Percentiles rank a stretch among this genome's conserved stretches.
Conservation (phyloP, 2,113 vertebrate genomes). For the Colius striatus region DNA sequence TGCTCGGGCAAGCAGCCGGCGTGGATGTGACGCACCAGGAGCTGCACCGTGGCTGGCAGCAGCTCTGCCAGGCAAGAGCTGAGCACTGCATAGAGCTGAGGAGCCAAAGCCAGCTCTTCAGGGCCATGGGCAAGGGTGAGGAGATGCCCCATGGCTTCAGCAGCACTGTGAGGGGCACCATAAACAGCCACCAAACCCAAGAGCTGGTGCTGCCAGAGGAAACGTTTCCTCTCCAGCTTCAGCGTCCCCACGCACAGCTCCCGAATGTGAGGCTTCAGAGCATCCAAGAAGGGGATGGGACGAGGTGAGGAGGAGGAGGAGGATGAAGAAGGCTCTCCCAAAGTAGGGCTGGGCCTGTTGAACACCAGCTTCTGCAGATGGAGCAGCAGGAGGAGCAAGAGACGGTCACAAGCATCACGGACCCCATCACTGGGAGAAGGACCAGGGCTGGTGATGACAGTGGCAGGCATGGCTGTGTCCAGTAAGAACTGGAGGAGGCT, state of each 20-base stretch:
- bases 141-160: not conserved
- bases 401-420: constrained; percentile 89
- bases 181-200: not conserved
- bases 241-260: not conserved
- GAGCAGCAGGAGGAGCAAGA: constrained; percentile 89
- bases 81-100: not conserved
- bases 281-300: not conserved
- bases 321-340: too few relatives aligned
- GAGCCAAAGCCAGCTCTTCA: not conserved
- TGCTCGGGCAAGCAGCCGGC: not conserved
- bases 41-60: not conserved
- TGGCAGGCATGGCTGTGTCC: constrained; percentile 82
- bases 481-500: constrained; percentile 87
- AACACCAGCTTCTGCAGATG: constrained; percentile 92
- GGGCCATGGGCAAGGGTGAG: not conserved
- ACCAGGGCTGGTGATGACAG: not conserved
- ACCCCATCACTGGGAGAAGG: constrained; percentile 87
- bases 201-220: not conserved
- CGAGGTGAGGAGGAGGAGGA: too few relatives aligned
- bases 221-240: not conserved
- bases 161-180: not conserved
- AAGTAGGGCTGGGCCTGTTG: constrained; percentile 51
- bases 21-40: not conserved
- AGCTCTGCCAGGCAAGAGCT: not conserved
- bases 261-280: not conserved